These are phyloP conservation scores for Jaculus jaculus DNA, from an alignment of 2,113 vertebrate species.

Conservation along the genomic window DNA sequence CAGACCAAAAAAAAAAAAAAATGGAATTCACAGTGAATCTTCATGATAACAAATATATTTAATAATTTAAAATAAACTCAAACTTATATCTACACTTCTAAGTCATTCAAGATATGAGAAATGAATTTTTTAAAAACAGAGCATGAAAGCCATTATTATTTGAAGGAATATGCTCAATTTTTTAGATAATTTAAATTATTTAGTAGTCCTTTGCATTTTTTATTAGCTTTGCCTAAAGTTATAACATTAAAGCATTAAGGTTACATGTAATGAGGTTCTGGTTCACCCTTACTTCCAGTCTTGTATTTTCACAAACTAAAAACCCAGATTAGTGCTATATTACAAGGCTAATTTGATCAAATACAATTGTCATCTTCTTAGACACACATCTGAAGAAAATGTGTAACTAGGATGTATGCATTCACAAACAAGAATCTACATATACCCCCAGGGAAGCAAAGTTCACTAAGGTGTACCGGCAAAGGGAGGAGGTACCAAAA, in stretches of 20 bases:
- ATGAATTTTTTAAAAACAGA: slow-evolving; percentile 74
- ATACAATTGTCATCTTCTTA: slow-evolving; percentile 7
- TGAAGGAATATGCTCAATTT: slow-evolving; percentile 79
- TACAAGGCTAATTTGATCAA: slow-evolving; percentile 11
- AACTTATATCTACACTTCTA: slow-evolving; percentile 65
- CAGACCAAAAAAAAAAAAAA: slow-evolving; percentile 53
- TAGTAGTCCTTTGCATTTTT: slow-evolving; percentile 79
- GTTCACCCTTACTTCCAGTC: slow-evolving; percentile 56
- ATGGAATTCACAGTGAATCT: slow-evolving; percentile 4
- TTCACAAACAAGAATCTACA: background rate
- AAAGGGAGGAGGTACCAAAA: background rate
- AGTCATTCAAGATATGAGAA: slow-evolving; percentile 74
- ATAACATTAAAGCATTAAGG: slow-evolving; percentile 76
- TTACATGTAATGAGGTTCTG: slow-evolving; percentile 69
- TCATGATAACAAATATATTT: slow-evolving; percentile 71
- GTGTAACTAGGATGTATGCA: background rate
- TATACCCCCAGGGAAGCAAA: background rate
- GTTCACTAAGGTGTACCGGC: background rate
- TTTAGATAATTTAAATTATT: slow-evolving; percentile 83
- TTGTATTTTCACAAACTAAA: slow-evolving; percentile 62
- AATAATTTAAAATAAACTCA: slow-evolving; percentile 73
- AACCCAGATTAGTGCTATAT: background rate
- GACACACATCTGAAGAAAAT: background rate
- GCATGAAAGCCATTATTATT: slow-evolving; percentile 80
- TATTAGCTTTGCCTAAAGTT: slow-evolving; percentile 82